phyloP scores from a whole-genome alignment of 2,113 vertebrate species.

The Aleadryas rufinucha region DNA sequence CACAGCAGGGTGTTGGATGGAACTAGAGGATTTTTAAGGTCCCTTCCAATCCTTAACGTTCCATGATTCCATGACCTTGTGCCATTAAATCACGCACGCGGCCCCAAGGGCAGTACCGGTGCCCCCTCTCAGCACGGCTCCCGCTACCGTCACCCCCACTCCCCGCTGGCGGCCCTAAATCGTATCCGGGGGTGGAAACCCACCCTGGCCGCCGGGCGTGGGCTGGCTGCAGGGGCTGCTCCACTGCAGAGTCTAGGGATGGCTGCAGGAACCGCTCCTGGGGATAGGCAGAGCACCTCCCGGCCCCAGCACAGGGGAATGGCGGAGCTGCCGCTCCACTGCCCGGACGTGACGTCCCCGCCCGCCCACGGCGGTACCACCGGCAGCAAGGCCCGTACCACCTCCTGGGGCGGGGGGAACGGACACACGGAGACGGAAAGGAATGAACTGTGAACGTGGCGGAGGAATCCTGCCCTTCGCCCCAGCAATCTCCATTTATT shows the following conservation, averaged over 20 bases:
- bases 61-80: accelerated
- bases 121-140: background rate
- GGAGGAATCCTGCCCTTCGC: accelerated
- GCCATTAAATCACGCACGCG: no score
- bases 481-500: accelerated
- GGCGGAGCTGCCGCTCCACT: accelerated
- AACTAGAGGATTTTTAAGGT: background rate
- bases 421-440: accelerated
- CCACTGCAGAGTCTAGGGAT: accelerated
- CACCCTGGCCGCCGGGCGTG: no score
- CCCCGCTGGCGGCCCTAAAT: background rate
- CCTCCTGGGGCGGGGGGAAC: accelerated
- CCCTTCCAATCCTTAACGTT: background rate
- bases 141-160: background rate
- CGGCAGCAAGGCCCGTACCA: background rate
- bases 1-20: no score
- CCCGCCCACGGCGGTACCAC: accelerated
- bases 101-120: accelerated
- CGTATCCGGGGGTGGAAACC: accelerated
- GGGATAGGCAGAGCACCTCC: accelerated
- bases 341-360: background rate
- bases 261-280: accelerated
- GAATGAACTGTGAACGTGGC: accelerated
- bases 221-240: no score
- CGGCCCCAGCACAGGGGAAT: accelerated